These are phyloP conservation scores for Smutsia temminckii DNA, from an alignment of 2,797 vertebrate genomes.

Conservation along the genomic window DNA sequence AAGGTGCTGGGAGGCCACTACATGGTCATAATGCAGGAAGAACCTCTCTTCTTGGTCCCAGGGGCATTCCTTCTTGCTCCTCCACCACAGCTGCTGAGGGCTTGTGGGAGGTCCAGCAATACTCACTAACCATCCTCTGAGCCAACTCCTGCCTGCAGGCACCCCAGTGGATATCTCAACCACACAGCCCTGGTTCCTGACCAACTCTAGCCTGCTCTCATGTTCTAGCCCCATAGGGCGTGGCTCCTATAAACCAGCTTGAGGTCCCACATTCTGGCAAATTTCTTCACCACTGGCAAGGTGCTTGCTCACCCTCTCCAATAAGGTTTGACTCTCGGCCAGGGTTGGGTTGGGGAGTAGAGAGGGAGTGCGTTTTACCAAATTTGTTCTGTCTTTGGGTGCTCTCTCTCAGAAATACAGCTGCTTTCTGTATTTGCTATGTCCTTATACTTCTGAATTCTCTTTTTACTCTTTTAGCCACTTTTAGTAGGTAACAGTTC, in stretches of 20 bases:
- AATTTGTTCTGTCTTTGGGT: background rate
- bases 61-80: rapidly evolving
- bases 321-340: background rate
- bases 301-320: background rate
- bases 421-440: background rate
- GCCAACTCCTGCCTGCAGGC: background rate
- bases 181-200: background rate
- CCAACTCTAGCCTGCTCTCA: background rate
- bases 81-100: background rate
- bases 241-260: background rate
- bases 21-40: background rate
- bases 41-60: background rate
- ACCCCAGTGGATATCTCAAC: background rate
- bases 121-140: background rate
- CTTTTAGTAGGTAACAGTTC: background rate
- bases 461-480: background rate
- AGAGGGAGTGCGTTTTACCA: rapidly evolving
- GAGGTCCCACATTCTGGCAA: background rate
- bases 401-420: background rate
- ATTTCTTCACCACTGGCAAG: background rate
- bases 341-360: rapidly evolving
- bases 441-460: background rate
- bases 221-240: rapidly evolving
- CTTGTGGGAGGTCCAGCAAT: rapidly evolving
- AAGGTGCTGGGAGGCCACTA: background rate